Evolutionary conservation across 2,797 vertebrate genomes (phyloP).

Genomic region (Syndactyla subalaris): DNA sequence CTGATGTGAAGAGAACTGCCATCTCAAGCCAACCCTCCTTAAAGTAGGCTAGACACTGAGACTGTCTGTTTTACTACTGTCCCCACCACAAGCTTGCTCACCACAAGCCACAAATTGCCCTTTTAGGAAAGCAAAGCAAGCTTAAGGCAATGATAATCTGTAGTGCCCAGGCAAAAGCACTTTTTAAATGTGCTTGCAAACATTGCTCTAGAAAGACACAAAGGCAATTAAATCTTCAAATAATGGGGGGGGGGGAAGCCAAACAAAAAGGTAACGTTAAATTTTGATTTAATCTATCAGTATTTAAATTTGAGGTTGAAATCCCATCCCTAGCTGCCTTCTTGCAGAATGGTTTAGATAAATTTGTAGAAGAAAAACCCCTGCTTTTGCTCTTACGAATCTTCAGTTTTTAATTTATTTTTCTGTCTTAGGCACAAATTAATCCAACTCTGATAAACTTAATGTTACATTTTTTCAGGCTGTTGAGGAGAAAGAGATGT

Average conservation of each 20-base stretch:
- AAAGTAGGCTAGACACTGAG: accelerated
- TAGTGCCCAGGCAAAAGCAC: neutral
- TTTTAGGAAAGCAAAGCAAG: neutral
- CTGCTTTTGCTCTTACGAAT: neutral
- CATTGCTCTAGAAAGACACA: neutral
- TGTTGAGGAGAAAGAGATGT: neutral
- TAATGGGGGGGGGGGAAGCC: neutral
- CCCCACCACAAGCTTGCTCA: neutral
- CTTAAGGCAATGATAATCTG: neutral
- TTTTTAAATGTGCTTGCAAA: neutral
- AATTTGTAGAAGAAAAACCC: neutral
- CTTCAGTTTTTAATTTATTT: neutral
- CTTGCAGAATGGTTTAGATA: neutral
- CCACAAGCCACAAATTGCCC: neutral
- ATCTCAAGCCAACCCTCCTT: neutral
- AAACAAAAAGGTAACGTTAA: neutral
- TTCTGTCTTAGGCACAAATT: neutral
- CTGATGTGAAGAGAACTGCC: neutral
- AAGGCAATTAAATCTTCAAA: neutral
- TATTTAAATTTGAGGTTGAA: neutral
- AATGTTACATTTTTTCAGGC: neutral
- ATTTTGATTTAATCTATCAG: neutral
- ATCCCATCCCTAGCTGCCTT: neutral
- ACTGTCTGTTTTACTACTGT: neutral
- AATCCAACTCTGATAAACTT: neutral